These are phyloP conservation scores for Cantharis lateralis DNA, from an alignment of 2,888 invertebrate genomes.

Conservation along the genomic window DNA sequence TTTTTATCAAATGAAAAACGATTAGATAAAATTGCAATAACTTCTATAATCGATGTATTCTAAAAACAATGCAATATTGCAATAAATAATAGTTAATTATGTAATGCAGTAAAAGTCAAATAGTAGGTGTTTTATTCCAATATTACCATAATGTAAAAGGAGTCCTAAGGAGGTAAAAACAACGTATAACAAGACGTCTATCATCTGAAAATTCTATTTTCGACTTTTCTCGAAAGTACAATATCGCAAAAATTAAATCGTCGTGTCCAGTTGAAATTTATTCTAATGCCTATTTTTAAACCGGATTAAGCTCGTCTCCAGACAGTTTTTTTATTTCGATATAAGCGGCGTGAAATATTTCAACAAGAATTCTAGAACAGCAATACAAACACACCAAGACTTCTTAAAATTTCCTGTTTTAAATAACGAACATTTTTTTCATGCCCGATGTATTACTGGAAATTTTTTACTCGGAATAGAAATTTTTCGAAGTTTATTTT, in stretches of 20 bases:
- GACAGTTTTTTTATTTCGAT: constrained; percentile 15
- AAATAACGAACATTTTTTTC: background rate
- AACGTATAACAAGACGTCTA: background rate
- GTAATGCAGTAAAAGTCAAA: background rate
- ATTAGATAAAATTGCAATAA: background rate
- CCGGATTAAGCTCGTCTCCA: constrained; percentile 23
- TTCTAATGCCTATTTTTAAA: constrained; percentile 27
- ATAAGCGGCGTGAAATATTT: constrained; percentile 21
- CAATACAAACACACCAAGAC: background rate
- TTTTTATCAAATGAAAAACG: background rate
- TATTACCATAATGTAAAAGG: background rate
- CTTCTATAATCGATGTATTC: background rate
- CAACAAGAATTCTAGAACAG: constrained; percentile 5
- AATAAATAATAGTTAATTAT: background rate
- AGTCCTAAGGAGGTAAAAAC: background rate
- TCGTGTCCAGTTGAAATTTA: constrained; percentile 15
- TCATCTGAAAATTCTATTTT: background rate
- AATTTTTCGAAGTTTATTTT: background rate
- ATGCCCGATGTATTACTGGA: background rate
- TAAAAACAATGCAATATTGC: background rate
- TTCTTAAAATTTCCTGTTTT: background rate
- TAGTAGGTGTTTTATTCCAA: background rate
- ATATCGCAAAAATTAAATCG: constrained; percentile 14
- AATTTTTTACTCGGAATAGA: background rate
- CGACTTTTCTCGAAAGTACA: background rate